A percentile compares a stretch with the other conserved stretches of the same genome.
Conservation (phyloP, 2,797 vertebrate species). For the Tympanoctomys barrerae region DNA sequence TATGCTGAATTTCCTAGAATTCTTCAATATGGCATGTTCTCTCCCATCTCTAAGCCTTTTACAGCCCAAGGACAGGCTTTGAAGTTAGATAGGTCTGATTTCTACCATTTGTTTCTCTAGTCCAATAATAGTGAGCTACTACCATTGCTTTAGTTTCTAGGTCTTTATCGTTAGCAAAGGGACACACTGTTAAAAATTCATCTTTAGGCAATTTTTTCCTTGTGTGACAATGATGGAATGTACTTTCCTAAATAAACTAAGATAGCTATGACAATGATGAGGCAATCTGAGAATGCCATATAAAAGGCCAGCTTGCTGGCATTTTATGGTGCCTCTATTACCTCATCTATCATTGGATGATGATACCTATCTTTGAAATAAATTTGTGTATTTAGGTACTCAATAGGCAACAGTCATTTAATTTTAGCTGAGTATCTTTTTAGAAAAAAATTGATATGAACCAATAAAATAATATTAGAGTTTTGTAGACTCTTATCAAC, state of each 20-base stretch:
- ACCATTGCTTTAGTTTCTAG: neutral
- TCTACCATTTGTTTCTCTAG: neutral
- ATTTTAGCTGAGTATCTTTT: conserved; percentile 15
- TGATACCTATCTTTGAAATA: neutral
- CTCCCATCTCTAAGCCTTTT: neutral
- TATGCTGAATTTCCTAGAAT: neutral
- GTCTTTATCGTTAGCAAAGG: neutral
- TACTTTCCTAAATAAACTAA: neutral
- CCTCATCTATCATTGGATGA: neutral
- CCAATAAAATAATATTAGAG: neutral
- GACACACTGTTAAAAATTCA: neutral
- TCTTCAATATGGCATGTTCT: neutral
- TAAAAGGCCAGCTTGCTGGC: neutral
- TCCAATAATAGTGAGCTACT: neutral
- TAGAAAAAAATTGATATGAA: neutral
- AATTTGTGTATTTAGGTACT: neutral
- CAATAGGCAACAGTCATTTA: neutral
- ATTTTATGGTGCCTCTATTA: neutral
- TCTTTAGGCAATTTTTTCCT: neutral
- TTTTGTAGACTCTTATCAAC: neutral
- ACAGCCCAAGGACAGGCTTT: neutral
- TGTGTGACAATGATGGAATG: neutral
- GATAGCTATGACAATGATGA: neutral
- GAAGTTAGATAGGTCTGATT: neutral
- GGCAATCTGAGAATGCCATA: neutral